Base-by-base conservation (phyloP, 2,888 invertebrate genomes). In the Lacanobia wlatinum region DNA sequence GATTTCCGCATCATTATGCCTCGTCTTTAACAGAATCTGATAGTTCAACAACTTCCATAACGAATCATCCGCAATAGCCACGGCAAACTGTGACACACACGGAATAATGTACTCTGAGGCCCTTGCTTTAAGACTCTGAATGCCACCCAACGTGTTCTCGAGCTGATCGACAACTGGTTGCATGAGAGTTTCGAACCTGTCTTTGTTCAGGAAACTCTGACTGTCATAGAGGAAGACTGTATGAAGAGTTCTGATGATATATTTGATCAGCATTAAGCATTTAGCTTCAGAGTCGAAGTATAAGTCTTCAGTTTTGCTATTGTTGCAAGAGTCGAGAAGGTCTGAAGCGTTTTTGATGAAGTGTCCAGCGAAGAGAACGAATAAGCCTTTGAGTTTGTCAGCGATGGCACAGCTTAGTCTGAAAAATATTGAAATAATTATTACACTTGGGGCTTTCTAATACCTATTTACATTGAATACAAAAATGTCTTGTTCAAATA, bases 1-100 rank as follows among this genome's bases (percentile, higher is more conserved):
- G 80, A 98, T 98, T 90, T 97, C 97, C 0, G 98, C 96, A 76
- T 97, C 97, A 82, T 97, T 96, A 87, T 98, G 97, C 76, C 98
- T 97, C 0, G 98, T 98, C 95, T 99, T 99, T 81, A 99, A 96
- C 69, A 99, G 94, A 80, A 99, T 97, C 91, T 99, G 98, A 92
- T 99, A 98, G 90, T 99, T 98, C 78, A 99, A 94, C 85, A 98
- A 97, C 90, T 99, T 99, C 98, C 99, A 99, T 43, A 98, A 93
- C 0, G 98, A 97, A 91, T 99, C 99, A 89, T 98, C 99, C 3
- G 97, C 98, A 1, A 97, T 97, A 0, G 98, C 98, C 16, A 98
- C 97, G 0, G 98, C 98, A 87, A 99, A 97, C 87, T 98, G 98
- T 0, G 98, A 97, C 74, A 99, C 96, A 88, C 98, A 98, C 0